Base-by-base conservation (phyloP, 2,797 vertebrate species). In the Emys orbicularis region DNA sequence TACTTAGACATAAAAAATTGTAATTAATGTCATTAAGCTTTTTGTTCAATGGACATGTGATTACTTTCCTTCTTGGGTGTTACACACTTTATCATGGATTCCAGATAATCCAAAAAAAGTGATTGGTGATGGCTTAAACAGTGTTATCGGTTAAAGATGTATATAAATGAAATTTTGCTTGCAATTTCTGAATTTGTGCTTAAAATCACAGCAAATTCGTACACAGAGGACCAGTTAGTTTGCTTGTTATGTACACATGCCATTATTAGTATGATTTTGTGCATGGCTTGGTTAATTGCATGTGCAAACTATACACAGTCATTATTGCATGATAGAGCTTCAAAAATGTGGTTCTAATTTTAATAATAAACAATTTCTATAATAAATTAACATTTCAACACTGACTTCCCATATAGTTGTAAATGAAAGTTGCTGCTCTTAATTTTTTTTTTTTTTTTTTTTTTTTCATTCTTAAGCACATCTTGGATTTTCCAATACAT, bases 181-280 rank as follows among this genome's bases (percentile, higher is more conserved):
- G 27, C 2, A 44, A 25, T 56, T 57, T 0, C 0, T 1, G 34
- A 4, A 12, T 91, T 85, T 59, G 49, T 56, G 41, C 23, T 19
- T 53, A 57, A 79, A 86, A 49, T 25, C 2, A 4, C 49, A 29
- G 56, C 49, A n/a, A 59, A 25, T 0, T 0, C 16, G 1, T 16
- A 9, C 50, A 44, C 54, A 57, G 41, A 81, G 37, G 27, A 81
- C 37, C 37, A 9, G 12, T 47, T 79, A 65, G 8, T 65, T 65
- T 65, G 16, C 7, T 87, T 6, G 4, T 65, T 74, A n/a, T 59
- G 21, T 2, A 1, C 12, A n/a, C 4, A 7, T 41, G 34, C 25
- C 56, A 12, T 1, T 23, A 34, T 79, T 74, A 52, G 52, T 54
- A 29, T 47, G 59, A 81, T 37, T 87, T 52, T 59, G 3, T 83